phyloP scores from a whole-genome alignment of 1,140 invertebrate species.

The Drosophila lacteicornis region DNA sequence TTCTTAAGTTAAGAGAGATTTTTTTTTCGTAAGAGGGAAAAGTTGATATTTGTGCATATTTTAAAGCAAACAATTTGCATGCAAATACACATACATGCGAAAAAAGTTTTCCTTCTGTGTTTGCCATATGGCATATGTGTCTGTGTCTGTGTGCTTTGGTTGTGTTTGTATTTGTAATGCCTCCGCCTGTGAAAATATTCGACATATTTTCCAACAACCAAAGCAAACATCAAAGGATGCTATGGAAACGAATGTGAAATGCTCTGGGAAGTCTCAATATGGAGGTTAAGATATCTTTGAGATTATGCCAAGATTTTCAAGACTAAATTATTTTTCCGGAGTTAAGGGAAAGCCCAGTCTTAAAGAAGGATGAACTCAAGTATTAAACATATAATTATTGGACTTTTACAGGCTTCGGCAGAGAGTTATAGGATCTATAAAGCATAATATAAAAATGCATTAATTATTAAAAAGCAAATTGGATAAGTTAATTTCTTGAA shows the following conservation, averaged over 20 bases:
- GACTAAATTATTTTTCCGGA: neutral
- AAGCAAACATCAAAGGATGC: conserved; percentile 51
- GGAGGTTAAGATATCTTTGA: neutral
- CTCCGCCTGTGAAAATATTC: conserved; percentile 76
- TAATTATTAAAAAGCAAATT: too few relatives aligned
- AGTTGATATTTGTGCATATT: conserved; percentile 74
- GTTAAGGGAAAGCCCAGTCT: too few relatives aligned
- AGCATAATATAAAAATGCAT: too few relatives aligned
- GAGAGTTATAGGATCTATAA: neutral
- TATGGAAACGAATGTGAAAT: conserved; percentile 42
- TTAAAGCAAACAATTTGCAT: conserved; percentile 81
- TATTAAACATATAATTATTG: neutral
- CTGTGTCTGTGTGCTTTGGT: conserved; percentile 27
- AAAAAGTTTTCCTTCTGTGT: conserved; percentile 53
- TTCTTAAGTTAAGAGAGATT: conserved; percentile 38
- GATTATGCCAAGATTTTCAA: neutral
- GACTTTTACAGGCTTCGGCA: neutral
- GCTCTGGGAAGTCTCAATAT: conserved; percentile 20
- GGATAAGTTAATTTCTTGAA: too few relatives aligned
- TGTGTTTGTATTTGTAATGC: conserved; percentile 63
- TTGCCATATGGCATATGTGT: conserved; percentile 56
- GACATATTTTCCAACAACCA: conserved; percentile 78
- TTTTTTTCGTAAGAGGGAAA: conserved; percentile 30
- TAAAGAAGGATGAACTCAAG: neutral
- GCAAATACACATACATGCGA: conserved; percentile 66